phyloP scores from a whole-genome alignment of 2,797 vertebrate genomes.

The Gallinago stenura region DNA sequence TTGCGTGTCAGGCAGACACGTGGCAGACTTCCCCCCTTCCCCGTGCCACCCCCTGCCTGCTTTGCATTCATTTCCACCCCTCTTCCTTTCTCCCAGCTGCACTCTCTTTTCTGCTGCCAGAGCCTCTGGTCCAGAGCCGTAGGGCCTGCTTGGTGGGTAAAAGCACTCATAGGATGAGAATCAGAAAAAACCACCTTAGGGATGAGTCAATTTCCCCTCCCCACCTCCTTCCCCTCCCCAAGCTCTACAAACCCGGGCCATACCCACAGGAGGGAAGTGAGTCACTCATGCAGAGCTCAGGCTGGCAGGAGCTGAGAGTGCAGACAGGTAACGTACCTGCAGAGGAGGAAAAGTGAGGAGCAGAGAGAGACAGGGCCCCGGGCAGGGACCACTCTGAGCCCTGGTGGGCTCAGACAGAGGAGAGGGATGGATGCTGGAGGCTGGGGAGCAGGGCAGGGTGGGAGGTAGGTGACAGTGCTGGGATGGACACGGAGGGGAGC shows the following conservation, averaged over 20 bases:
- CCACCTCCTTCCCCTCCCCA: slow-evolving; percentile 50
- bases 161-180: background rate
- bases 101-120: background rate
- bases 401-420: slow-evolving; percentile 49
- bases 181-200: background rate
- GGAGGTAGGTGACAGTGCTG: slow-evolving; percentile 66
- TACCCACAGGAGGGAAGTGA: slow-evolving; percentile 68
- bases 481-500: slow-evolving; percentile 15
- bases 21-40: background rate
- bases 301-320: slow-evolving; percentile 63
- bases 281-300: slow-evolving; percentile 70
- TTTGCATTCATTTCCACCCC: slow-evolving; percentile 7
- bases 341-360: slow-evolving; percentile 76
- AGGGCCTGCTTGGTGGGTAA: background rate
- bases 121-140: slow-evolving; percentile 17
- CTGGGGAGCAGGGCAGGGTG: background rate
- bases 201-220: slow-evolving; percentile 35
- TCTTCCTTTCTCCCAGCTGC: background rate
- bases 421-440: slow-evolving; percentile 52
- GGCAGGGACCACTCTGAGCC: background rate
- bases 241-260: slow-evolving; percentile 57
- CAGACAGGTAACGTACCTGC: slow-evolving; percentile 70
- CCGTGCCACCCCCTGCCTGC: background rate
- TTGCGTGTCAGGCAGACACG: background rate
- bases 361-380: background rate